These are phyloP conservation scores for Pseudorhombus dupliciocellatus DNA, from an alignment of 2,113 vertebrate genomes.

Conservation along the genomic window DNA sequence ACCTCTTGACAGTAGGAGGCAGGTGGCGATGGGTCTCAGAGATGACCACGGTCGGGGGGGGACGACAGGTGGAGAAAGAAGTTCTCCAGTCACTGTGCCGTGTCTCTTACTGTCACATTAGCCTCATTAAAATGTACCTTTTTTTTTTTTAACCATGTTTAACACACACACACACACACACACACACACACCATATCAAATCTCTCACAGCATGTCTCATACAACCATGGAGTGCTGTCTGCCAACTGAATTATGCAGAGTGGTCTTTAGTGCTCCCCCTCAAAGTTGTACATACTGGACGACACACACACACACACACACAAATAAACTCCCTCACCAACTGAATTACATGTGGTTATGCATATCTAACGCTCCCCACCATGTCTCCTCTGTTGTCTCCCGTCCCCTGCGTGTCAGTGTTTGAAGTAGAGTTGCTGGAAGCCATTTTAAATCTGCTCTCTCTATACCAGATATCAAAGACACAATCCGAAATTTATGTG, in stretches of 20 bases:
- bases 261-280: constrained; percentile 34
- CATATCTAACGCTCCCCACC: constrained; percentile 1
- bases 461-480: constrained; percentile 54
- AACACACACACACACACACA: constrained; percentile 18
- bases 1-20: not conserved
- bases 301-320: too few relatives aligned
- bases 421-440: constrained; percentile 61
- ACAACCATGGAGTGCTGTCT: constrained; percentile 35
- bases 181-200: constrained; percentile 26
- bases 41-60: not conserved
- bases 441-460: constrained; percentile 48
- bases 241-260: constrained; percentile 57
- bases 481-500: constrained; percentile 52
- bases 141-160: constrained; percentile 35
- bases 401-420: constrained; percentile 41
- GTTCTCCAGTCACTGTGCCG: not conserved
- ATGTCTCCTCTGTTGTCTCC: constrained; percentile 48
- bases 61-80: not conserved
- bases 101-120: constrained; percentile 28
- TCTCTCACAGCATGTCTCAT: constrained; percentile 33
- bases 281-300: constrained; percentile 31
- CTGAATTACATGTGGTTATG: constrained; percentile 20
- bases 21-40: not conserved
- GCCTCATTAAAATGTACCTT: constrained; percentile 42
- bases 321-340: constrained; percentile 4